phyloP scores from a whole-genome alignment of 2,797 vertebrate species.

The Steatocranus sp. region DNA sequence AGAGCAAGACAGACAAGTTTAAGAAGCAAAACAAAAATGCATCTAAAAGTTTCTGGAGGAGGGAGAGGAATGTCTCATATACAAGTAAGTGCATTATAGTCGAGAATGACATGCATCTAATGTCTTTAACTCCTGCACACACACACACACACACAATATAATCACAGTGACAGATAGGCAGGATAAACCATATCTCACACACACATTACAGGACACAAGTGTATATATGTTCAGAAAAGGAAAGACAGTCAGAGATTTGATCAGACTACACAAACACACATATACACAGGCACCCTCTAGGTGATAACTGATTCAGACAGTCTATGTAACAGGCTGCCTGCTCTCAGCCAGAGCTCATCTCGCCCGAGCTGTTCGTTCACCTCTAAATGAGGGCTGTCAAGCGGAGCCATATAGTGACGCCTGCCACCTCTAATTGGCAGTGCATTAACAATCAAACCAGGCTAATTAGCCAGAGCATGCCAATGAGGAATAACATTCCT shows the following conservation, averaged over 20 bases:
- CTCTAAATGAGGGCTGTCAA: slow-evolving; percentile 72
- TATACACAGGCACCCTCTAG: not conserved
- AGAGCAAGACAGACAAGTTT: too few relatives aligned
- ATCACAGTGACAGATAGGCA: not conserved
- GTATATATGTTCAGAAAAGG: not conserved
- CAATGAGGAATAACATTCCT: slow-evolving; percentile 77
- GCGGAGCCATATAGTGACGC: slow-evolving; percentile 40
- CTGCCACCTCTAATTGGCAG: slow-evolving; percentile 83
- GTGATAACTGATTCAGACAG: slow-evolving; percentile 49
- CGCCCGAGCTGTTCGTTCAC: slow-evolving; percentile 46
- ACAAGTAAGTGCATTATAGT: too few relatives aligned
- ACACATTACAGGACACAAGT: not conserved
- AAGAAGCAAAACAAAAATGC: too few relatives aligned
- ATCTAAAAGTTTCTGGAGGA: too few relatives aligned
- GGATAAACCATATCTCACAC: slow-evolving; percentile 1
- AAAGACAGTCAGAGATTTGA: slow-evolving; percentile 8
- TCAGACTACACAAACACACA: not conserved
- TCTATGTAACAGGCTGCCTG: slow-evolving; percentile 45
- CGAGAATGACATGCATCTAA: too few relatives aligned
- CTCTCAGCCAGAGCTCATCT: slow-evolving; percentile 53
- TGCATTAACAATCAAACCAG: slow-evolving; percentile 89
- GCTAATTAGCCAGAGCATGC: slow-evolving; percentile 81
- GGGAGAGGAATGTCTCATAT: too few relatives aligned
- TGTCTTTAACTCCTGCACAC: too few relatives aligned
- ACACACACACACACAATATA: not conserved